phyloP scores from a whole-genome alignment of 2,888 invertebrate species.

The Auanema sp. region DNA sequence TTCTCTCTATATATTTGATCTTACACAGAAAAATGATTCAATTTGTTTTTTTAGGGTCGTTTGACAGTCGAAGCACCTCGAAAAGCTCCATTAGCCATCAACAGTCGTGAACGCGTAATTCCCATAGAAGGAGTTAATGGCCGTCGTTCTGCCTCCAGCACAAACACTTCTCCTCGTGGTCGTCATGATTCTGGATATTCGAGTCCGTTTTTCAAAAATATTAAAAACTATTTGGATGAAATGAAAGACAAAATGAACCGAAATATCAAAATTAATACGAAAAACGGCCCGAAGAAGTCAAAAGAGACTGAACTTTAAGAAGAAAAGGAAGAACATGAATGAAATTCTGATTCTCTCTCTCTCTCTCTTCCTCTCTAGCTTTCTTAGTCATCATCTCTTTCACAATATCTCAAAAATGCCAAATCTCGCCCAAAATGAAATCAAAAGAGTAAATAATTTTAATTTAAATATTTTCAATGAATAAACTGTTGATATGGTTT shows the following conservation, averaged over 20 bases:
- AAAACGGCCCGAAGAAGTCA: not conserved
- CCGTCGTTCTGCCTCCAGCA: conserved; percentile 13
- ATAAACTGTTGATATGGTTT: not conserved
- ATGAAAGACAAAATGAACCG: too few relatives aligned
- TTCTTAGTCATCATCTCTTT: not conserved
- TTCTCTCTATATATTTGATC: too few relatives aligned
- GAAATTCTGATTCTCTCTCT: too few relatives aligned
- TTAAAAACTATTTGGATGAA: not conserved
- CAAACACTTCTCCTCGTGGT: conserved; percentile 20
- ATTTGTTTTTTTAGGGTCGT: conserved; percentile 46
- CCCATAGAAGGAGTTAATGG: conserved; percentile 56
- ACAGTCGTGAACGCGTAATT: conserved; percentile 54
- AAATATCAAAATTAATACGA: too few relatives aligned
- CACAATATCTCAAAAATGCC: not conserved
- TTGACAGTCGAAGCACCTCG: conserved; percentile 60
- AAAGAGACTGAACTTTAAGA: not conserved
- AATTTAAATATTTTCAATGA: conserved; percentile 6
- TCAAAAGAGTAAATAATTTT: conserved; percentile 2
- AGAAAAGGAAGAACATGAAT: not conserved
- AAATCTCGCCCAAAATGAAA: not conserved
- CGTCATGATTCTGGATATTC: conserved; percentile 25
- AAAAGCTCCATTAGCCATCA: conserved; percentile 41
- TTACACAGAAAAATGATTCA: not conserved
- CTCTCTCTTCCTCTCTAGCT: not conserved
- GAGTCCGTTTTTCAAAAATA: conserved; percentile 15